phyloP scores from a whole-genome alignment of 2,888 invertebrate genomes.

The Magallana nippona region DNA sequence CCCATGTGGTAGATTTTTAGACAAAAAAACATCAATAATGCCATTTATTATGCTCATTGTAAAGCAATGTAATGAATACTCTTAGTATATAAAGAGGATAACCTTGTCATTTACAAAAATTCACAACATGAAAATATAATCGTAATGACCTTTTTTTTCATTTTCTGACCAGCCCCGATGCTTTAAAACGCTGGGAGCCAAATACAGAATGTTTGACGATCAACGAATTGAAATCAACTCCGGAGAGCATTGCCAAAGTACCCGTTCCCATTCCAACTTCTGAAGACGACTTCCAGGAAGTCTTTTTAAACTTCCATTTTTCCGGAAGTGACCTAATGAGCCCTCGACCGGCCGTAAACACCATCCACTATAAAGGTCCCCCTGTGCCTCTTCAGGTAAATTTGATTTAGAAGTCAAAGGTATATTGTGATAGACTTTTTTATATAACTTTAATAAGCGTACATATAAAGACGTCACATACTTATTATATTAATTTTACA shows the following conservation, averaged over 20 bases:
- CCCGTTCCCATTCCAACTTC: constrained; percentile 1
- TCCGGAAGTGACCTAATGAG: constrained; percentile 38
- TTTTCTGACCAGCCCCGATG: background rate
- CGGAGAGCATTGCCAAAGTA: background rate
- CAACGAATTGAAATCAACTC: constrained; percentile 50
- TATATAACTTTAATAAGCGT: no score
- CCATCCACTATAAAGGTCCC: background rate
- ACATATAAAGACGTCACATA: no score
- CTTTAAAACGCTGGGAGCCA: constrained; percentile 35
- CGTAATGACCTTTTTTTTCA: background rate
- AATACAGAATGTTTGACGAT: constrained; percentile 54
- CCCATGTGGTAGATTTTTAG: no score
- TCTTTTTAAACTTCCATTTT: constrained; percentile 65
- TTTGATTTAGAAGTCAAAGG: background rate
- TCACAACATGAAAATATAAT: no score
- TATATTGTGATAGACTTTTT: no score
- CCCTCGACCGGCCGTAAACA: constrained; percentile 1
- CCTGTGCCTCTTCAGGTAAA: constrained; percentile 13
- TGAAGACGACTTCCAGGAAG: constrained; percentile 56
- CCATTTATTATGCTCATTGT: no score
- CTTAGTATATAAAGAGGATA: no score
- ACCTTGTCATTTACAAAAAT: no score
- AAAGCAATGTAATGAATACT: no score
- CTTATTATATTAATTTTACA: no score
- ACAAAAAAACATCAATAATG: no score